phyloP scores from a whole-genome alignment of 2,797 vertebrate genomes.

The Dendrocincla fuliginosa region DNA sequence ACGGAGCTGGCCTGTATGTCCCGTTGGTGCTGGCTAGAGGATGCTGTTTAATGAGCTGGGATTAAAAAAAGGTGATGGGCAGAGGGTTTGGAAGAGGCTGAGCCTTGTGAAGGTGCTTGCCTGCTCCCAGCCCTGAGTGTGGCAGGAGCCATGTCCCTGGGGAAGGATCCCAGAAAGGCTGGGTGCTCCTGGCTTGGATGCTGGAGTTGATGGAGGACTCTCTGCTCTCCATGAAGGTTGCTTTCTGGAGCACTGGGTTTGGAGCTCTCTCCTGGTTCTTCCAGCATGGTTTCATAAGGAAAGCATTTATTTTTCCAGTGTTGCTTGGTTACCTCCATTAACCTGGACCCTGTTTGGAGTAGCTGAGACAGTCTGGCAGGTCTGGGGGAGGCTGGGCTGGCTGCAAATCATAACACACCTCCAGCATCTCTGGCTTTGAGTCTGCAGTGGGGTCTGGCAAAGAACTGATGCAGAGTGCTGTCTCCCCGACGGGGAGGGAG shows the following conservation, averaged over 20 bases:
- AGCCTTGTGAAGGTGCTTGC: rapidly evolving
- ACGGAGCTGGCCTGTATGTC: rapidly evolving
- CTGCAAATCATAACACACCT: not conserved
- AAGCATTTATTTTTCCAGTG: not conserved
- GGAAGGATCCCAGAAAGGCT: not conserved
- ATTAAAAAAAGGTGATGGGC: rapidly evolving
- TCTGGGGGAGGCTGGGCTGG: not conserved
- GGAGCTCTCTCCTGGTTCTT: not conserved
- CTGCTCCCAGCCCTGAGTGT: not conserved
- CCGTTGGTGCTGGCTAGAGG: rapidly evolving
- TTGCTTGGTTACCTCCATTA: not conserved
- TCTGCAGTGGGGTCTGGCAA: not conserved
- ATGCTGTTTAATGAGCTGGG: not conserved
- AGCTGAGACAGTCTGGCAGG: not conserved
- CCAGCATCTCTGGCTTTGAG: not conserved
- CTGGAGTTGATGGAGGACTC: not conserved
- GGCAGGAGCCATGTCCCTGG: not conserved
- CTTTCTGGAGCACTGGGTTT: not conserved
- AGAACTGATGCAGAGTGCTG: not conserved
- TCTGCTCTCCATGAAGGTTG: rapidly evolving
- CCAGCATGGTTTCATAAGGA: not conserved
- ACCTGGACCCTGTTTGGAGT: not conserved
- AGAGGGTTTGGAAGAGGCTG: not conserved
- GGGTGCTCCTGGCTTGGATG: not conserved
- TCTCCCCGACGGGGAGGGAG: not conserved